Evolutionary conservation across 2,113 vertebrate genomes (phyloP).

Genomic region (Atlantisia rogersi): DNA sequence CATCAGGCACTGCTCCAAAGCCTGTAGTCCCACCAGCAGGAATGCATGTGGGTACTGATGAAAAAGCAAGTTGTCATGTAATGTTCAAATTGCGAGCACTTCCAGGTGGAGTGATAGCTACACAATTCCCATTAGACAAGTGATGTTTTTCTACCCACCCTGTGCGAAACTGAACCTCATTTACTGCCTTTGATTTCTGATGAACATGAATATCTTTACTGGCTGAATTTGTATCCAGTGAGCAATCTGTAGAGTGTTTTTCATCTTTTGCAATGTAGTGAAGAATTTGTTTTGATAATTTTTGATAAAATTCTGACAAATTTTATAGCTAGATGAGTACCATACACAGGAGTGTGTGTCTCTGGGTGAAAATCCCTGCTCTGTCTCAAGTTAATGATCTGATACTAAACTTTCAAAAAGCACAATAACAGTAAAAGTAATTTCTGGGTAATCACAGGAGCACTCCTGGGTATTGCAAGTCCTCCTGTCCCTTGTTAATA

Average conservation of each 20-base stretch:
- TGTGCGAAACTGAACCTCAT: neutral
- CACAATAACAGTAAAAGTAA: neutral
- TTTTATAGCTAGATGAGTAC: neutral
- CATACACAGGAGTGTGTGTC: neutral
- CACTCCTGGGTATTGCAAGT: neutral
- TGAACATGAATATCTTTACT: neutral
- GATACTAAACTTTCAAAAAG: neutral
- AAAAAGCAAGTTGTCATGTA: neutral
- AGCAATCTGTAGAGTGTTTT: neutral
- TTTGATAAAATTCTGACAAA: neutral
- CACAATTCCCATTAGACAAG: neutral
- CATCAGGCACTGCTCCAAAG: neutral
- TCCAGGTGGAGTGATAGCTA: neutral
- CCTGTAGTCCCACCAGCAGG: neutral
- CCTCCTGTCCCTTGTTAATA: slow-evolving; percentile 40
- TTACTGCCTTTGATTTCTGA: slow-evolving; percentile 25
- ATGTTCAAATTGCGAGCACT: neutral
- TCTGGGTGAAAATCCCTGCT: neutral
- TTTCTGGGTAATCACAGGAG: neutral
- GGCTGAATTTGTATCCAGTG: neutral
- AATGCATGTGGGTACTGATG: neutral
- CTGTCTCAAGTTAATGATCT: neutral
- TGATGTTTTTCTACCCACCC: neutral
- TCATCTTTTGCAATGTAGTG: neutral
- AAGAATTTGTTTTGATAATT: slow-evolving; percentile 1